Conservation (phyloP, 2,888 invertebrate genomes). For the Drosophila yooni region DNA sequence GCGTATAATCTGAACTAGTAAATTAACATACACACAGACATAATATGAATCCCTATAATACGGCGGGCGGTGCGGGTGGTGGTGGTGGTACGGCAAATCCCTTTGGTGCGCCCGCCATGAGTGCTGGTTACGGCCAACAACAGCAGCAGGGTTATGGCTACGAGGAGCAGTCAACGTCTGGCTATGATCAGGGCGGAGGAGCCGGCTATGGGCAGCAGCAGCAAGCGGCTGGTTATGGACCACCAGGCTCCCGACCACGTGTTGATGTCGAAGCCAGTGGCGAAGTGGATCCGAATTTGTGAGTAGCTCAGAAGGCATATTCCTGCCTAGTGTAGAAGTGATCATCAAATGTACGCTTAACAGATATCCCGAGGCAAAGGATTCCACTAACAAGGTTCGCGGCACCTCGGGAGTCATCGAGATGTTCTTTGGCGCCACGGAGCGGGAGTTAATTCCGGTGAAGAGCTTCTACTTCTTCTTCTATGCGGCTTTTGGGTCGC, state of each 20-base stretch:
- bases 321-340: neutral
- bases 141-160: conserved; percentile 78
- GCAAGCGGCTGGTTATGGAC: conserved; percentile 73
- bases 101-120: conserved; percentile 74
- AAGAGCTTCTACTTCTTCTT: conserved; percentile 99
- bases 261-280: conserved; percentile 93
- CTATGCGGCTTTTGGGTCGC: conserved; percentile 98
- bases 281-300: conserved; percentile 93
- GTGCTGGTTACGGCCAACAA: conserved; percentile 70
- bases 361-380: conserved; percentile 94
- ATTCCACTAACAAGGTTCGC: conserved; percentile 95
- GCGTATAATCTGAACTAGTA: conserved; percentile 1
- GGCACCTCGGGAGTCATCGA: conserved; percentile 94
- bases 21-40: conserved; percentile 13
- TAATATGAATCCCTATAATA: conserved; percentile 72
- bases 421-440: conserved; percentile 92
- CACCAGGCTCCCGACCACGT: conserved; percentile 87
- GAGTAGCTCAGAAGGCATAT: conserved; percentile 73
- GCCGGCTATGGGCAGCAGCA: conserved; percentile 62
- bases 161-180: conserved; percentile 73
- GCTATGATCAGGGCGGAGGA: conserved; percentile 73
- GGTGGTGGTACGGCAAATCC: conserved; percentile 73
- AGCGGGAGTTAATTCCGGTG: conserved; percentile 96
- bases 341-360: neutral
- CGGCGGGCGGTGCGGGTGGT: conserved; percentile 62